A percentile compares a stretch with the other conserved stretches of the same genome.
phyloP scores from a whole-genome alignment of 2,888 invertebrate genomes.

The Pheosia gnoma region DNA sequence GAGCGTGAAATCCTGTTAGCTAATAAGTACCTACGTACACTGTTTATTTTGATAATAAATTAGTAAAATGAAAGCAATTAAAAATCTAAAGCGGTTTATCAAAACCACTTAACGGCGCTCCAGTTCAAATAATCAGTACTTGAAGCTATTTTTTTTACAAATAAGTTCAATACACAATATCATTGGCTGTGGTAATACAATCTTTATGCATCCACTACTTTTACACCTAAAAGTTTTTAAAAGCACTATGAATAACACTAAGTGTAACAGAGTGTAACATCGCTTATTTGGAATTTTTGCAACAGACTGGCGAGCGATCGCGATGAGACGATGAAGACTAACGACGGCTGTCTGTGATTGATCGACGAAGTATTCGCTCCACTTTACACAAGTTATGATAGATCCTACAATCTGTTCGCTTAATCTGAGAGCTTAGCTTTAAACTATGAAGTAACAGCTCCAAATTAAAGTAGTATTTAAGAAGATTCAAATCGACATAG shows the following conservation, averaged over 20 bases:
- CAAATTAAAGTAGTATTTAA: background rate
- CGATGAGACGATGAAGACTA: constrained; percentile 31
- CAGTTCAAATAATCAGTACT: too few species aligned
- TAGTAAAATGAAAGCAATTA: too few species aligned
- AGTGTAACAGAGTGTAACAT: background rate
- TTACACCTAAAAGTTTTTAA: too few species aligned
- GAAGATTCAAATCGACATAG: too few species aligned
- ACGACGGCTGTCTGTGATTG: constrained; percentile 31
- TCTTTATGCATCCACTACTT: too few species aligned
- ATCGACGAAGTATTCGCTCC: constrained; percentile 13
- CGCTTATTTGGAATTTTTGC: background rate
- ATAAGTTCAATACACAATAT: too few species aligned
- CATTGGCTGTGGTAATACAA: too few species aligned
- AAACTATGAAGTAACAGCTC: background rate
- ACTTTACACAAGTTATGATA: constrained; percentile 2
- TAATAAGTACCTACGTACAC: background rate
- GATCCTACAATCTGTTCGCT: background rate
- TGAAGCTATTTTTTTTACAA: too few species aligned
- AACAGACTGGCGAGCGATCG: background rate
- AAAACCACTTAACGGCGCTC: too few species aligned
- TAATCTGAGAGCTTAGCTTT: background rate
- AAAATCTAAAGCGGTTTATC: too few species aligned
- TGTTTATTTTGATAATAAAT: background rate
- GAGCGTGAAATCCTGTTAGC: background rate
- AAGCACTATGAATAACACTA: too few species aligned